Conservation (phyloP, 2,113 vertebrate genomes). For the Cephalopterus ornatus region DNA sequence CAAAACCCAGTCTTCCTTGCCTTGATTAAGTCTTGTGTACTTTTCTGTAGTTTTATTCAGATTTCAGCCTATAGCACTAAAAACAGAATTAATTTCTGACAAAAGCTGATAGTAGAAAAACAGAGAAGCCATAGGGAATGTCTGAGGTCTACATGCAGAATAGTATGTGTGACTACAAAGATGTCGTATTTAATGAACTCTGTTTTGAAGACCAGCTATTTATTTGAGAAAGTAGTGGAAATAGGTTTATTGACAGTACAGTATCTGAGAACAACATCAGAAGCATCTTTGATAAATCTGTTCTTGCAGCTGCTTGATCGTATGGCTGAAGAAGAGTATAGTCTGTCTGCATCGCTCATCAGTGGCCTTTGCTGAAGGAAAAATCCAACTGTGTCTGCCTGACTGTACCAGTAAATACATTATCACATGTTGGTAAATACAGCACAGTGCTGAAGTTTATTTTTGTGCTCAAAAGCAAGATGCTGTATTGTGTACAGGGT, state of each 20-base stretch:
- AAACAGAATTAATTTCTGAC: background rate
- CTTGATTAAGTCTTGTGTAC: background rate
- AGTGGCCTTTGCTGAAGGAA: background rate
- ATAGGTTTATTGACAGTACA: background rate
- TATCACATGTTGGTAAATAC: rapidly evolving
- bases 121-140: background rate
- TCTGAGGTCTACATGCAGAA: background rate
- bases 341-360: background rate
- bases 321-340: background rate
- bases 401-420: background rate
- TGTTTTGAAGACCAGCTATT: background rate
- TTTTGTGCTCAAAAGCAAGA: background rate
- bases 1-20: background rate
- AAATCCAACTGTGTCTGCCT: background rate
- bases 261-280: background rate
- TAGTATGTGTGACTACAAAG: background rate
- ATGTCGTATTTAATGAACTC: background rate
- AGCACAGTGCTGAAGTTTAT: background rate
- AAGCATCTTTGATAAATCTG: background rate
- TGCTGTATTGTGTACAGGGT: background rate
- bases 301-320: background rate
- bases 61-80: conserved; percentile 7
- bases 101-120: background rate
- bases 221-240: conserved; percentile 8
- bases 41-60: background rate